Evolutionary conservation across 2,113 vertebrate genomes (phyloP).

Genomic region (Guaruba guarouba): DNA sequence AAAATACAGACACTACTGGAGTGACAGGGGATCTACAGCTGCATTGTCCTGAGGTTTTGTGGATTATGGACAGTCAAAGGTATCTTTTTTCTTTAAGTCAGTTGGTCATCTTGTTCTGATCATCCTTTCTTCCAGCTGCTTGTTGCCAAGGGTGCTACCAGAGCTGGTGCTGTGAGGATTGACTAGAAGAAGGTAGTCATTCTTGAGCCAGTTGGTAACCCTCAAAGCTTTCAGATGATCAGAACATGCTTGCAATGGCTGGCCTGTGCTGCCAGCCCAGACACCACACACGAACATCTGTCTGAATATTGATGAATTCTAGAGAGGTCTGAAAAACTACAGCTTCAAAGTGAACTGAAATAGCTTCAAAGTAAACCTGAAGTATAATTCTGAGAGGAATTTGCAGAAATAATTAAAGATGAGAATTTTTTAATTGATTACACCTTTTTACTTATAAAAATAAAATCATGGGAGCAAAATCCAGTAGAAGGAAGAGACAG

Average conservation of each 20-base stretch:
- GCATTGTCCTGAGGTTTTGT: background rate
- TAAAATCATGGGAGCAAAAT: background rate
- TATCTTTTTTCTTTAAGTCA: background rate
- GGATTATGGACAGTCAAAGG: background rate
- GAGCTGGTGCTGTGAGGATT: background rate
- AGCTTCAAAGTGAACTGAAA: background rate
- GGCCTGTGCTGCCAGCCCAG: background rate
- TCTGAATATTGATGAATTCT: background rate
- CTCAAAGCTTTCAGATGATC: background rate
- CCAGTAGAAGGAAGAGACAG: background rate
- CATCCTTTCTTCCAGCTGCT: accelerated
- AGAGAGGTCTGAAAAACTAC: background rate
- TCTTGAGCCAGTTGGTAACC: background rate
- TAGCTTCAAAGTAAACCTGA: background rate
- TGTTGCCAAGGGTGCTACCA: background rate
- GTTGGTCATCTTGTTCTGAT: background rate
- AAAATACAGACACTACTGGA: background rate
- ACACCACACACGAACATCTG: accelerated
- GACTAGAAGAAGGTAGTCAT: background rate
- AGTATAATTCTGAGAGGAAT: background rate
- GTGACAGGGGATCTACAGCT: background rate
- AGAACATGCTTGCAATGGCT: background rate
- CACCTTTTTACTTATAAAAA: background rate
- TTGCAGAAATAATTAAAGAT: background rate
- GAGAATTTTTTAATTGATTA: background rate